Conservation (phyloP, 2,113 vertebrate species). For the Morone chrysops region DNA sequence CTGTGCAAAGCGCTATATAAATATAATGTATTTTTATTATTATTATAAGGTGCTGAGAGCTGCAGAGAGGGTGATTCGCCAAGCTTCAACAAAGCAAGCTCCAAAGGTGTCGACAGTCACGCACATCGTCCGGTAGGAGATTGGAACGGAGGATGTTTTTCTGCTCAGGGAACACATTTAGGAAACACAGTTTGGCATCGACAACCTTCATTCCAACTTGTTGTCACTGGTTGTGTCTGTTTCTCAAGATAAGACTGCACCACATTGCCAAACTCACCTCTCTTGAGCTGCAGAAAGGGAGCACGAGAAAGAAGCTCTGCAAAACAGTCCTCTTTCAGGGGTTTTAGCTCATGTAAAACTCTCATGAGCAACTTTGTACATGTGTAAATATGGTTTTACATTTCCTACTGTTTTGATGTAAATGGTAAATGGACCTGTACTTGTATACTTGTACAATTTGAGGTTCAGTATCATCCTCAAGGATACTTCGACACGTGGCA, state of each 20-base stretch:
- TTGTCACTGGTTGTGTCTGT: background rate
- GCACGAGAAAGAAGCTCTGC: slow-evolving; percentile 1
- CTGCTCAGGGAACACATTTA: background rate
- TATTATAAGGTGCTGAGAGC: background rate
- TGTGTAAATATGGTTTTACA: background rate
- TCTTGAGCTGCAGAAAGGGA: background rate
- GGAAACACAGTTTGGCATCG: background rate
- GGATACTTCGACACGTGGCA: too few relatives aligned
- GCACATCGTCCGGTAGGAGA: background rate
- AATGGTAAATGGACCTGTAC: too few relatives aligned
- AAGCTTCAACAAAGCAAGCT: background rate
- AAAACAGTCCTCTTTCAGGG: background rate
- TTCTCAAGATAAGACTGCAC: background rate
- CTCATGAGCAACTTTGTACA: too few relatives aligned
- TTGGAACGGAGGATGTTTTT: background rate
- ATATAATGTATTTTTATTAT: background rate
- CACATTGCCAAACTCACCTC: background rate
- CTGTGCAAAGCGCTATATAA: too few relatives aligned
- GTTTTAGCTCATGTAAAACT: background rate
- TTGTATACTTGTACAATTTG: too few relatives aligned
- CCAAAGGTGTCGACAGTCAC: background rate
- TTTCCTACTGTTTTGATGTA: too few relatives aligned
- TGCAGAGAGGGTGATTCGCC: background rate
- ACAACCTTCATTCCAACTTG: background rate
- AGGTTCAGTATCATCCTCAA: too few relatives aligned